Base-by-base conservation (phyloP, 2,113 vertebrate genomes). In the Psettodes erumei region DNA sequence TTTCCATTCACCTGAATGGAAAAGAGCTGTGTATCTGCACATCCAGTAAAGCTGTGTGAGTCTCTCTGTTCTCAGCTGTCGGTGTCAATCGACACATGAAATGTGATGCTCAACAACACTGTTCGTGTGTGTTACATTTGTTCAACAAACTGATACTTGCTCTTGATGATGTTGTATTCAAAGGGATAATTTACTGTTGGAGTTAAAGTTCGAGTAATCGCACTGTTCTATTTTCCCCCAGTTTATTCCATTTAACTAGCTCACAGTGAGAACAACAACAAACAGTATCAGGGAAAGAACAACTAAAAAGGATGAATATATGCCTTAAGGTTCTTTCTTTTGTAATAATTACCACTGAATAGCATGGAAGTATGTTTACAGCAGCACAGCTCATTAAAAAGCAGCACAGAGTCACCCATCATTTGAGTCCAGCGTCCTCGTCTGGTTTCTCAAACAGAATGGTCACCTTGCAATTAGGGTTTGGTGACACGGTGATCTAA, bases 401-500 rank as follows among this genome's bases (percentile, higher is more conserved):
- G 48, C 60, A 77, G 66, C 76, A 59, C 67, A 59, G 42, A 70
- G 74, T 60, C 35, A 64, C 50, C 32, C 54, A 55, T 87, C 76
- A 60, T 71, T 28, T 16, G 62, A 75, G 37, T 68, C 58, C 62
- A 2, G 71, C 28, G 1, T 83, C 69, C 58, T 40, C 71, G 79
- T 81, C 78, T 32, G 3, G 27, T 50, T 73, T 65, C 76, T 82
- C 62, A 71, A 77, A 87, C 38, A 76, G 40, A 87, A 82, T 38
- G 78, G 80, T 86, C 88, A 86, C 82, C 77, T 86, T 73, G 70
- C 86, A 86, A 89, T 91, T 83, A 88, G 84, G 63, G 19, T 79
- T 68, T 19, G 77, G 82, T 80, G 88, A 88, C 83, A 79, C 38
- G 0, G 65, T 54, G 63, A 83, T 85, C 67, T 54, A 72, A 89